Conservation (phyloP, 2,113 vertebrate species). For the Zapornia atra region DNA sequence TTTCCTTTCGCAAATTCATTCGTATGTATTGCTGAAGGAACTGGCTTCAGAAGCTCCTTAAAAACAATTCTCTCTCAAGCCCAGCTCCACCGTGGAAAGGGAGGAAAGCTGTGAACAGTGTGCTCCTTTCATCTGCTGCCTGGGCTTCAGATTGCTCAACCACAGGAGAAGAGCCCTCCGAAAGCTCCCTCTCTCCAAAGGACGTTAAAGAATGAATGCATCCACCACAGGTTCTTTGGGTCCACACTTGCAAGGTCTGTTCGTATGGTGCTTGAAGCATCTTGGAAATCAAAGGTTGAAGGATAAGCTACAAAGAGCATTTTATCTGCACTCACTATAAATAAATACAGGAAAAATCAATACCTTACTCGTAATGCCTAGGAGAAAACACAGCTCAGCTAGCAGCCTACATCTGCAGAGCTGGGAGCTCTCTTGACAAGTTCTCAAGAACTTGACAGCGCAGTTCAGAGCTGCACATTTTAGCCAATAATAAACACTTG, state of each 20-base stretch:
- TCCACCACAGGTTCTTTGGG: not conserved
- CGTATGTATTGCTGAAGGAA: not conserved
- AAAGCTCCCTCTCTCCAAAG: not conserved
- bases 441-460: not conserved
- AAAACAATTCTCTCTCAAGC: slow-evolving; percentile 12
- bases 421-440: not conserved
- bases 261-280: not conserved
- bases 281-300: not conserved
- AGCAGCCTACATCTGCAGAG: not conserved
- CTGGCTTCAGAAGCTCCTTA: not conserved
- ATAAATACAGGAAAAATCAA: not conserved
- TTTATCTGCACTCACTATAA: not conserved
- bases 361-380: not conserved
- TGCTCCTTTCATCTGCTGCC: slow-evolving; percentile 16
- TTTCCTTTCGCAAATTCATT: not conserved
- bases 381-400: not conserved
- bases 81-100: not conserved
- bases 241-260: rapidly evolving
- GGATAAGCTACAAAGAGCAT: not conserved
- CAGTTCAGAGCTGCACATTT: not conserved
- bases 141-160: not conserved
- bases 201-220: not conserved
- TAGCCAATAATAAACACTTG: not conserved
- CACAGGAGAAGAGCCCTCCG: not conserved
- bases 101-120: not conserved